Percentiles rank a stretch among this genome's conserved stretches.
These are phyloP conservation scores for Eulimnadia texana DNA, from an alignment of 1,140 invertebrate genomes.

Conservation along the genomic window DNA sequence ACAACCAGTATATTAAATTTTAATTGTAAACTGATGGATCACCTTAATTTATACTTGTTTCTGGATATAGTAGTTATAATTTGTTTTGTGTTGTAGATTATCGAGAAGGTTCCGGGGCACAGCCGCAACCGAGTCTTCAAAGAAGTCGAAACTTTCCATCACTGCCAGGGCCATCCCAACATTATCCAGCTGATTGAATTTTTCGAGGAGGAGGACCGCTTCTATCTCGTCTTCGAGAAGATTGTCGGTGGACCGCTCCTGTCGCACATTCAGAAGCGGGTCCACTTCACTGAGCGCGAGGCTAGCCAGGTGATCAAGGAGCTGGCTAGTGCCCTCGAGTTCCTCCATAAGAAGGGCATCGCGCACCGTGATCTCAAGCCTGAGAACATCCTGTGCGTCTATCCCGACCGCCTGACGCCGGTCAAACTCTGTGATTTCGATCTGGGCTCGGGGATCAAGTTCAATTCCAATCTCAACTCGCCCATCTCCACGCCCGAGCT, in stretches of 20 bases:
- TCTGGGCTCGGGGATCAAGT: conserved; percentile 84
- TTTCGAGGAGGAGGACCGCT: conserved; percentile 87
- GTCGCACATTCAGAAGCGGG: conserved; percentile 76
- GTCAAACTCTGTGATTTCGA: conserved; percentile 98
- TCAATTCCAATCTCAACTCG: conserved; percentile 57
- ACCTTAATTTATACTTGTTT: too few species aligned
- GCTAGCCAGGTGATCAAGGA: conserved; percentile 84
- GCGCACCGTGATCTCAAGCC: conserved; percentile 89
- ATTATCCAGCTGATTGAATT: conserved; percentile 95
- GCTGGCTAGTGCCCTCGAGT: conserved; percentile 83
- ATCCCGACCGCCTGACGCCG: conserved; percentile 70
- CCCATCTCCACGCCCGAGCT: conserved; percentile 81
- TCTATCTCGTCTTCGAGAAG: conserved; percentile 97
- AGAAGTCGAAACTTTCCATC: conserved; percentile 96
- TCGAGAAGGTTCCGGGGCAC: conserved; percentile 86
- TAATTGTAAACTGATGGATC: too few species aligned
- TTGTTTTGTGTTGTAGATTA: conserved; percentile 42
- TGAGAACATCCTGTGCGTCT: conserved; percentile 92
- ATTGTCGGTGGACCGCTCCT: conserved; percentile 83
- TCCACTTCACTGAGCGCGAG: conserved; percentile 87
- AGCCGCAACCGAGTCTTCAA: conserved; percentile 85
- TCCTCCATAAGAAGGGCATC: conserved; percentile 86
- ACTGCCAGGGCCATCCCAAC: conserved; percentile 89
- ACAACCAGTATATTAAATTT: too few species aligned
- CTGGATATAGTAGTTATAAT: background rate